Conservation (phyloP, 2,113 vertebrate species). For the Fregetta grallaria region DNA sequence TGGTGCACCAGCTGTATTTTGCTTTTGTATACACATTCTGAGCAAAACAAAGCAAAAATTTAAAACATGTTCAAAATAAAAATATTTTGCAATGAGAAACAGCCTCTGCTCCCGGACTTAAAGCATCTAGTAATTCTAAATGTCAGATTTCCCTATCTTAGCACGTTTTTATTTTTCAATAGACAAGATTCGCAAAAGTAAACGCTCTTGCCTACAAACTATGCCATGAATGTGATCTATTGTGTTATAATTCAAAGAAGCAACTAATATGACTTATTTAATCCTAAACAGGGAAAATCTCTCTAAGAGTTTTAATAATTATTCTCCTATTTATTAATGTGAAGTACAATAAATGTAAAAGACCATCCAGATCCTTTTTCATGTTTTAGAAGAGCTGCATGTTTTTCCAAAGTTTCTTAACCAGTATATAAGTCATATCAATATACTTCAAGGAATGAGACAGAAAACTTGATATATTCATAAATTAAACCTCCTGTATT, state of each 20-base stretch:
- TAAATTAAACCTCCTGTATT: neutral
- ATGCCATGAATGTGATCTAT: neutral
- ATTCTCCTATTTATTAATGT: neutral
- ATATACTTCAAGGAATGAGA: neutral
- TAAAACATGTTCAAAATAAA: neutral
- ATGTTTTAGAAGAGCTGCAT: neutral
- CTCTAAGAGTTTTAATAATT: neutral
- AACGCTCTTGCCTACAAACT: neutral
- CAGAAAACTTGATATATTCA: neutral
- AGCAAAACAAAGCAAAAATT: neutral
- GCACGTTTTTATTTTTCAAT: neutral
- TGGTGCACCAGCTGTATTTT: neutral
- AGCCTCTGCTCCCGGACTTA: neutral
- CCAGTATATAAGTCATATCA: neutral
- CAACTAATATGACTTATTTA: neutral
- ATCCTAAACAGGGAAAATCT: neutral
- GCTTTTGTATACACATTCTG: neutral
- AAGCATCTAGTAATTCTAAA: neutral
- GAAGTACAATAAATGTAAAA: neutral
- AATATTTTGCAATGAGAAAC: neutral
- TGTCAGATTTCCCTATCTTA: neutral
- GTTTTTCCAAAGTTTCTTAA: neutral
- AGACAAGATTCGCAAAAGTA: neutral
- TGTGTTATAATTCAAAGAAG: neutral
- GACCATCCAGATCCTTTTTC: neutral